Percentiles rank a stretch among this genome's conserved stretches.
phyloP scores from a whole-genome alignment of 2,888 invertebrate species.

The Acrobasis consociella region DNA sequence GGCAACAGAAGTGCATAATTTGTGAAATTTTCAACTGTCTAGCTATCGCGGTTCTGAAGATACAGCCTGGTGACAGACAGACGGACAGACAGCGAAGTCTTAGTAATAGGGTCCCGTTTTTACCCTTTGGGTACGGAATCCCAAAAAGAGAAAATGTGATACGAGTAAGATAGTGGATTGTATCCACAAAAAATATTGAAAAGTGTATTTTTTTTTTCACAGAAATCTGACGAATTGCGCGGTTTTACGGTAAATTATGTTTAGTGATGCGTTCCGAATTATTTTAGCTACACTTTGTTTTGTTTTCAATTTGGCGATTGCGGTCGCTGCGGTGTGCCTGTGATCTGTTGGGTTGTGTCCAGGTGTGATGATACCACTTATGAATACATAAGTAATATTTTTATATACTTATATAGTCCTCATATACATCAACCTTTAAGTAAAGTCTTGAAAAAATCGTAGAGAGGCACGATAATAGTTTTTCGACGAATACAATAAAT shows the following conservation, averaged over 20 bases:
- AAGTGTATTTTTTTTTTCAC: background rate
- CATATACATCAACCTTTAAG: too few species aligned
- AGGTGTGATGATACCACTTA: background rate
- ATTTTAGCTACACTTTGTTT: constrained; percentile 8
- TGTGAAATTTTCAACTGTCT: too few species aligned
- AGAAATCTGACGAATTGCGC: constrained; percentile 13
- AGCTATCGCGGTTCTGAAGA: too few species aligned
- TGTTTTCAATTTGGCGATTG: constrained; percentile 4
- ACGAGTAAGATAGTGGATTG: background rate
- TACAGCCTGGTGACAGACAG: too few species aligned
- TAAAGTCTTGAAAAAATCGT: too few species aligned
- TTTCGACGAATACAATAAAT: too few species aligned
- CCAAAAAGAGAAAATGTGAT: too few species aligned
- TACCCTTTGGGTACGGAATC: too few species aligned
- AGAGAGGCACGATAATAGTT: too few species aligned
- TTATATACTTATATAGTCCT: background rate
- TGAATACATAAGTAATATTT: background rate
- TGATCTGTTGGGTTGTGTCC: background rate
- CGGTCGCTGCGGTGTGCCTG: constrained; percentile 5
- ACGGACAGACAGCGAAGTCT: too few species aligned
- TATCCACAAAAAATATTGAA: background rate
- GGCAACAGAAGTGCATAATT: too few species aligned
- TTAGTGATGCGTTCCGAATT: constrained; percentile 7
- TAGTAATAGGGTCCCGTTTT: too few species aligned
- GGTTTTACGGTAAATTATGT: constrained; percentile 17